Evolutionary conservation across 2,113 vertebrate species (phyloP), one percentile per base, ranked within the genome.

Genomic region (Pimephales promelas): DNA sequence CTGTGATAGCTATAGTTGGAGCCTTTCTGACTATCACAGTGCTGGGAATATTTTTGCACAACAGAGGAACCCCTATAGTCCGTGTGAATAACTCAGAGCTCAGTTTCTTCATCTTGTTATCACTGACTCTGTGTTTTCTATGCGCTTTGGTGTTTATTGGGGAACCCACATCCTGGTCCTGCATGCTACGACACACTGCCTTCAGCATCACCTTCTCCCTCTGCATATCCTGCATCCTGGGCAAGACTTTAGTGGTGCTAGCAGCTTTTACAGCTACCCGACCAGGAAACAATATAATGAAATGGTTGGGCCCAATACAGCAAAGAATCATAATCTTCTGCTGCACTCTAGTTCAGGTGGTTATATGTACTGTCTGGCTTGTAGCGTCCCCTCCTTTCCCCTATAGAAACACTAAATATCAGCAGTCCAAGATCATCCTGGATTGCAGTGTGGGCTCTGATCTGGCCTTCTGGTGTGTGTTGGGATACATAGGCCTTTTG

Each of bases 141-240:
- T 91, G 90, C 47, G 80, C 88, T 9, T 59, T 91, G 57, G 66
- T 89, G 16, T 91, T 90, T 45, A 91, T 91, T 59, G 90, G 90
- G 10, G 79, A 87, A 74, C 90, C 90, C n/a, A 89, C 88, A 66
- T 36, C n/a, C 43, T 84, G 87, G 85, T 85, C 82, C 11, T 91
- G 88, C 71, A 87, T 91, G 79, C 57, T 91, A 6, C 72, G 85
- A 62, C 89, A 90, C 85, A 87, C 88, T 22, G 83, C 83, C 31
- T 90, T 89, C 28, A 83, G 86, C 34, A 80, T 89, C 28, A 85
- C 86, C 8, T 91, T 90, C 83, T 88, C 84, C 40, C 61, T 90
- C 28, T 87, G 88, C 54, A 85, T 90, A 72, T 91, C 89, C 34
- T 87, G 87, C 57, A 84, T 89, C 20, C 79, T 91, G 64, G 88